Evolutionary conservation across 2,113 vertebrate species (phyloP).

Genomic region (Chaenocephalus aceratus): DNA sequence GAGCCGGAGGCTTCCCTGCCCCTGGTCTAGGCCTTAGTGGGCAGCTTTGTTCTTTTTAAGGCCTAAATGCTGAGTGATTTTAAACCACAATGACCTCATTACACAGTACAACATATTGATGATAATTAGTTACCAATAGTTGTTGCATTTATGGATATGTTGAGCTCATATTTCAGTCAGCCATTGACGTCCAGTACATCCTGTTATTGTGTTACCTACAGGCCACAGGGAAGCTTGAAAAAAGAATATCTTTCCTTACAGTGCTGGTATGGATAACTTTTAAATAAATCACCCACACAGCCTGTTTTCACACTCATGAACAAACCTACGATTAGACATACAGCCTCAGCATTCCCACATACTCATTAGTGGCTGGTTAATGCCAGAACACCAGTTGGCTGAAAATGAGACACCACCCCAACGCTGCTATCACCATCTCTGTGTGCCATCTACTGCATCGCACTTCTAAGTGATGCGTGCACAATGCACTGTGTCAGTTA

Average conservation of each 20-base stretch:
- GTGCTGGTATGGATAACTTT: neutral
- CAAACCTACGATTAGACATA: slow-evolving; percentile 18
- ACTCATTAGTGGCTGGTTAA: slow-evolving; percentile 46
- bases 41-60: too few species aligned
- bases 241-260: neutral
- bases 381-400: slow-evolving; percentile 21
- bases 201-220: neutral
- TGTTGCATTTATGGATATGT: neutral
- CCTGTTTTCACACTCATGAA: neutral
- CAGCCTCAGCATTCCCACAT: slow-evolving; percentile 36
- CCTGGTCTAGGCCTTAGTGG: too few species aligned
- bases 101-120: neutral
- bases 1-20: too few species aligned
- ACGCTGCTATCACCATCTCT: slow-evolving; percentile 6
- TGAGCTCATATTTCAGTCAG: neutral
- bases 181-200: neutral
- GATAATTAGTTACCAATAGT: neutral
- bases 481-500: slow-evolving; percentile 11
- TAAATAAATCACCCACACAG: neutral
- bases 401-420: slow-evolving; percentile 32
- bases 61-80: neutral
- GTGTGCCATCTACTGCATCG: slow-evolving; percentile 31
- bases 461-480: neutral
- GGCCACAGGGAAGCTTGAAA: neutral
- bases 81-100: neutral